Base-by-base conservation (phyloP, 1,140 invertebrate species). In the Teleopsis dalmanni region DNA sequence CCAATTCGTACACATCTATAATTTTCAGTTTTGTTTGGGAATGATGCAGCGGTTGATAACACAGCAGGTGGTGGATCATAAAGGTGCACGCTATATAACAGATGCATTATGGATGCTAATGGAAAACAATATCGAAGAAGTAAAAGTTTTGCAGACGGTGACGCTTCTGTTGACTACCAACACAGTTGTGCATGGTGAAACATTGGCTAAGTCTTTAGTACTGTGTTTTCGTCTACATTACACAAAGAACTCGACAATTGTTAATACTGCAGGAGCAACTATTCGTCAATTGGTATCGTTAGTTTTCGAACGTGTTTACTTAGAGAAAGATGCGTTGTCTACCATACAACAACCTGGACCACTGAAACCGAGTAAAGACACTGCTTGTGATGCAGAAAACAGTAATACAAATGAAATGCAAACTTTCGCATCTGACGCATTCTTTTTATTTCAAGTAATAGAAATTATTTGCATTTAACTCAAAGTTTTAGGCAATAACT, bases 211-310 rank as follows among this genome's bases (percentile, higher is more conserved):
- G 85, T 93, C 93, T 51, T 77, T 98, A 60, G 95, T 97, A 16
- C 74, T 98, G 47, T 97, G 95, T 74, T 95, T 98, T 71, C 83
- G 93, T 8, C 80, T 98, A 52, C 92, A 98, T 70, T 92, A 94
- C 62, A 84, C 89, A 7, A 78, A 69, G 60, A 72, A 53, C 91
- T 95, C 76, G 87, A 98, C 76, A 81, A 95, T 92, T 34, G 91
- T 92, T 23, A 98, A 98, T 68, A 95, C 95, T 35, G 95, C 95
- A 3, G 93, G 93, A 22, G 96, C 96, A 10, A 97, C 95, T 21
- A 91, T 98, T 4, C 76, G 95, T 36, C 96, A 99, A 68, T 74
- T 98, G 35, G 93, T 98, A n/a, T 91, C 91, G 34, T 75, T 93
- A 35, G 92, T 99, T 1, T 98, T 98, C 78, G 96, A 99, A 70